phyloP scores from a whole-genome alignment of 2,888 invertebrate species.

The Himalopsyche japonica region DNA sequence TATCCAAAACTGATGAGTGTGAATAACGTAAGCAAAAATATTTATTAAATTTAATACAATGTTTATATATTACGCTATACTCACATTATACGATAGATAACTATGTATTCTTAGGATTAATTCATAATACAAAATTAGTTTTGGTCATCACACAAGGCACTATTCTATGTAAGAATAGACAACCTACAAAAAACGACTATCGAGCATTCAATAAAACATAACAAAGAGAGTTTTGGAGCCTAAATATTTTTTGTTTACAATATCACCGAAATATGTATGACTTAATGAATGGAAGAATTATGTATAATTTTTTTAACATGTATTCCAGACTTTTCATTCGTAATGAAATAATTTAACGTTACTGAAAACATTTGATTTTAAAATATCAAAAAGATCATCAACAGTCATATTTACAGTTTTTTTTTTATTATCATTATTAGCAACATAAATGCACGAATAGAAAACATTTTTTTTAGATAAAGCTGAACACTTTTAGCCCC shows the following conservation, averaged over 20 bases:
- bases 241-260: neutral
- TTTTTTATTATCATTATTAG: no score
- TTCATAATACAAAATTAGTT: neutral
- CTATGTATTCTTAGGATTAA: neutral
- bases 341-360: neutral
- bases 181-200: neutral
- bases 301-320: neutral
- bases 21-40: no score
- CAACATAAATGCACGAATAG: no score
- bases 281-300: neutral
- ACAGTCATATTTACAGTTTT: no score
- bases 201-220: neutral
- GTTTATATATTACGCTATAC: no score
- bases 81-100: neutral
- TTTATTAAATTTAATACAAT: no score
- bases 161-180: constrained; percentile 5
- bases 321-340: neutral
- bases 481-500: no score
- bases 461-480: no score
- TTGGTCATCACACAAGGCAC: constrained; percentile 5
- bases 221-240: neutral
- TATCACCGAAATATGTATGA: neutral
- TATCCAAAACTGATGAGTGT: no score
- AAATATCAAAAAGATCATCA: no score
- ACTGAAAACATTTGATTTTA: no score